Evolutionary conservation across 1,140 invertebrate species (phyloP).

Genomic region (Oryctes rhinoceros): DNA sequence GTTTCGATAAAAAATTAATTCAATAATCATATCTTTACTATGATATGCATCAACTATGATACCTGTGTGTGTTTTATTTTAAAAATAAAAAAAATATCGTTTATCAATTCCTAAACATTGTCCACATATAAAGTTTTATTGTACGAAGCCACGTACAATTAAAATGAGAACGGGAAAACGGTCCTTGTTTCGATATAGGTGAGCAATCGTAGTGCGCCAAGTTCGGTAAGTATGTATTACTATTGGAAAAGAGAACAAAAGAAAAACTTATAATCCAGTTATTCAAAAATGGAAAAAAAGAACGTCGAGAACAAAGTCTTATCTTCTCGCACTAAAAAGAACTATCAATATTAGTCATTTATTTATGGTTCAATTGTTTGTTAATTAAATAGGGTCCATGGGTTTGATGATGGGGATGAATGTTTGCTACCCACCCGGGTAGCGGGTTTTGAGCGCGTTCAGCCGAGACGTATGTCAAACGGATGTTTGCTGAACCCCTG

Average conservation of each 20-base stretch:
- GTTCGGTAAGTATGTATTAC: background rate
- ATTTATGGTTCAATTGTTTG: background rate
- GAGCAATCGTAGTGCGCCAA: background rate
- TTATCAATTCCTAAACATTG: slow-evolving; percentile 37
- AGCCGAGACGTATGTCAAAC: slow-evolving; percentile 62
- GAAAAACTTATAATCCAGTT: too few species aligned
- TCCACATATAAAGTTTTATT: background rate
- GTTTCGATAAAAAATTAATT: slow-evolving; percentile 15
- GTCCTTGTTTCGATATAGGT: too few species aligned
- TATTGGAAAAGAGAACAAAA: background rate
- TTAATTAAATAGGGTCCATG: slow-evolving; percentile 26
- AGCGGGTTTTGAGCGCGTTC: slow-evolving; percentile 47
- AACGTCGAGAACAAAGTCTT: background rate
- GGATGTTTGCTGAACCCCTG: slow-evolving; percentile 66
- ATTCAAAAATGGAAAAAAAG: background rate
- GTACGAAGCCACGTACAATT: background rate
- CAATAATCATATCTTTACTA: slow-evolving; percentile 36
- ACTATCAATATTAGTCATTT: background rate
- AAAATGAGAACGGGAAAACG: too few species aligned
- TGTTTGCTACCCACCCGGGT: slow-evolving; percentile 51
- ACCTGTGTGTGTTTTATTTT: slow-evolving; percentile 1
- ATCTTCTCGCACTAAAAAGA: slow-evolving; percentile 4
- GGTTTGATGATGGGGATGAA: slow-evolving; percentile 46
- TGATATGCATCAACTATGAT: slow-evolving; percentile 41
- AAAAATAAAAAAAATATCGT: background rate